Base-by-base conservation (phyloP, 2,113 vertebrate genomes). In the Lophotis ruficrista region DNA sequence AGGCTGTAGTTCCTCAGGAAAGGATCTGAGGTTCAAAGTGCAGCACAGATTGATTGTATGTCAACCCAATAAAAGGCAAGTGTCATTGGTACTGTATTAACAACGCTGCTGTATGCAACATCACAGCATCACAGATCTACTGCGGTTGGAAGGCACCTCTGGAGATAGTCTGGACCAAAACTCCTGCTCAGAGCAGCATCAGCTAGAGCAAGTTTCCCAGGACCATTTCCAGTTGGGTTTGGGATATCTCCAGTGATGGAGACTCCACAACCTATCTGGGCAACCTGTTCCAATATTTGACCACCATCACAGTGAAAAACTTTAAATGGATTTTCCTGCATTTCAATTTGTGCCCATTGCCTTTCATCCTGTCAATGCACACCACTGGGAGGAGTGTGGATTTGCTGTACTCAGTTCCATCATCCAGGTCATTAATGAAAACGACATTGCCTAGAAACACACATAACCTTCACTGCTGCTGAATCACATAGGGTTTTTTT, bases 401-500 rank as follows among this genome's bases (percentile, higher is more conserved):
- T 61, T 73, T 81, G 21, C 31, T 76, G 64, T 33, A 7, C 60
- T 65, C 56, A 8, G 57, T 38, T 24, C 61, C 61, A n/a, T 35
- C 65, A 75, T 20, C 43, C 37, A 27, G 60, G 24, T 82, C 51
- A 51, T 90, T 54, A 70, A 81, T 47, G 20, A 56, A 84, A 91
- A 43, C 41, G 41, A 81, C 35, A 86, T 65, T 83, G 71, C 85
- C 83, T 90, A 65, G 66, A 94, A 94, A 89, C 48, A 83, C 9
- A 30, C 54, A 83, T 71, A 61, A 79, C 88, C 53, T 84, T 84
- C 87, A 66, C 47, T 75, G 89, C 72, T 94, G 83, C 91, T 84
- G 83, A 83, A 84, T 56, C 60, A 38, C 9, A 1, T 41, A 3
- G n/a, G 30, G 4, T 3, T 37, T 35, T 33, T 56, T 66, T 57